A percentile compares a stretch with the other conserved stretches of the same genome.
Conservation (phyloP, 2,888 invertebrate genomes). For the Folsomia manolachei region DNA sequence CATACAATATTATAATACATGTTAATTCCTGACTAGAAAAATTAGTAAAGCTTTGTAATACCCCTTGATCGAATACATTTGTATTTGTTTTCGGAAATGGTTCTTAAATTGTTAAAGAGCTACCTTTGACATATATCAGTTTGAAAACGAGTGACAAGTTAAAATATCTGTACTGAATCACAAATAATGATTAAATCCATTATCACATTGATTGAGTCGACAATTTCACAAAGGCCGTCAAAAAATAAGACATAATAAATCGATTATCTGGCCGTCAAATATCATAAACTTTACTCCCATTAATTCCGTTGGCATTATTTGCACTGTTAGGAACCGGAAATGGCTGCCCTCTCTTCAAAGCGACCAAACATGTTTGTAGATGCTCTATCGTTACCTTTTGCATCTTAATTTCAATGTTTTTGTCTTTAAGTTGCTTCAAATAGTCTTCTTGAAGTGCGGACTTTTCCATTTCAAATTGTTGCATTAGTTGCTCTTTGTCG, state of each 20-base stretch:
- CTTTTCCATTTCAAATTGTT: constrained; percentile 21
- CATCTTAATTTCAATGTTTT: constrained; percentile 48
- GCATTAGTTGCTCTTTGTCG: neutral
- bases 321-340: constrained; percentile 32
- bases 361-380: constrained; percentile 47
- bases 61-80: neutral
- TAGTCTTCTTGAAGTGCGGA: constrained; percentile 22
- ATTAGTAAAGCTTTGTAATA: neutral
- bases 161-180: constrained; percentile 5
- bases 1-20: neutral
- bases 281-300: constrained; percentile 36
- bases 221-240: neutral
- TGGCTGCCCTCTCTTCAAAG: constrained; percentile 45
- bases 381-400: constrained; percentile 50
- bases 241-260: too few species aligned
- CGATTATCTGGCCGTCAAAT: too few species aligned
- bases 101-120: too few species aligned
- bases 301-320: constrained; percentile 17
- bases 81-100: too few species aligned
- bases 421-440: constrained; percentile 28
- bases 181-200: constrained; percentile 2
- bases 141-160: neutral
- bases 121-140: too few species aligned
- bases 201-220: constrained; percentile 1
- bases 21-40: neutral